A percentile compares a stretch with the other conserved stretches of the same genome.
phyloP scores from a whole-genome alignment of 2,888 invertebrate genomes.

The Torymus tubicola region DNA sequence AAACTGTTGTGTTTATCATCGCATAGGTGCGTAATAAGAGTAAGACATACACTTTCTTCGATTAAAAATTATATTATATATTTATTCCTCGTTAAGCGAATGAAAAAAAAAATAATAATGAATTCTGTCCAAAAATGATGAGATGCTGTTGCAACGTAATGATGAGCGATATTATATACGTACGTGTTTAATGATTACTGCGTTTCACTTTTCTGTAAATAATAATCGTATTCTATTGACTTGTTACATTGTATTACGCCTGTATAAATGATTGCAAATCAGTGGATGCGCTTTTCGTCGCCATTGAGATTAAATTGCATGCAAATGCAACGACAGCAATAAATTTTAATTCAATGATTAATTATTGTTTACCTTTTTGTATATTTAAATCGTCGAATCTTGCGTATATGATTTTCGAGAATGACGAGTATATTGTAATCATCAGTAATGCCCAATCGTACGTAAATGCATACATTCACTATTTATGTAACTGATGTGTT shows the following conservation, averaged over 20 bases:
- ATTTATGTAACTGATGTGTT: neutral
- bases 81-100: neutral
- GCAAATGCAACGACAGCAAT: slow-evolving; percentile 23
- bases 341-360: slow-evolving; percentile 3
- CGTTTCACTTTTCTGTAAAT: slow-evolving; percentile 41
- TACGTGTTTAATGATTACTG: slow-evolving; percentile 25
- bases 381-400: slow-evolving; percentile 7
- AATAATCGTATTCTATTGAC: slow-evolving; percentile 33
- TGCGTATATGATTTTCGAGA: neutral
- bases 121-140: neutral
- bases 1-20: slow-evolving; percentile 43
- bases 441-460: slow-evolving; percentile 11
- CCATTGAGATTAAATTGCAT: no score
- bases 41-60: slow-evolving; percentile 11
- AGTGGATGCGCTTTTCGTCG: slow-evolving; percentile 2
- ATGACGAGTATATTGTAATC: slow-evolving; percentile 9
- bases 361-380: slow-evolving; percentile 13
- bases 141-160: slow-evolving; percentile 3
- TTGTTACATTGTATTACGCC: slow-evolving; percentile 32
- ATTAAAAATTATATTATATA: slow-evolving; percentile 16
- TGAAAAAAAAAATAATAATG: slow-evolving; percentile 20
- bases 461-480: neutral
- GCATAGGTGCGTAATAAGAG: slow-evolving; percentile 34
- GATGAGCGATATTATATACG: neutral
- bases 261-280: neutral